Evolutionary conservation across 2,888 invertebrate genomes (phyloP).

Genomic region (Macaria notata): DNA sequence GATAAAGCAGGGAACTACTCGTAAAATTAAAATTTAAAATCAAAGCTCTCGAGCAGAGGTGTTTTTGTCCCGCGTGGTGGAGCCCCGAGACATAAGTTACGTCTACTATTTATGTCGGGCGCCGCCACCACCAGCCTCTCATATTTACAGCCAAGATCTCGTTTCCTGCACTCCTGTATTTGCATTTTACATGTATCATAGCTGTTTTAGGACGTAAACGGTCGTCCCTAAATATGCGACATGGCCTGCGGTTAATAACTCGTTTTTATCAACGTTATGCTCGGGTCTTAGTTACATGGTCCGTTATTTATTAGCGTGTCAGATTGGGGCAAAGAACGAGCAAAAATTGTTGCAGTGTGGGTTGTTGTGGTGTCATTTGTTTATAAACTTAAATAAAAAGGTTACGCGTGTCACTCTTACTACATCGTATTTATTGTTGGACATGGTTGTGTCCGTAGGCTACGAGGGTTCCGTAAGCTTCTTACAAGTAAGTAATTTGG

Average conservation of each 20-base stretch:
- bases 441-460: too few species aligned
- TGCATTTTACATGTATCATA: slow-evolving; percentile 58
- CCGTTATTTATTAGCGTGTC: too few species aligned
- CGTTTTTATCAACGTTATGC: slow-evolving; percentile 27
- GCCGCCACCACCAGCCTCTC: slow-evolving; percentile 35
- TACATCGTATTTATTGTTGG: too few species aligned
- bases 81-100: slow-evolving; percentile 29
- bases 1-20: not conserved
- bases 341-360: too few species aligned
- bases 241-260: slow-evolving; percentile 66
- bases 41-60: slow-evolving; percentile 24
- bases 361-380: too few species aligned
- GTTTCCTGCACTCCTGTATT: slow-evolving; percentile 58
- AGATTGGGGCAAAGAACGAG: too few species aligned
- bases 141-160: slow-evolving; percentile 42
- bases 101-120: slow-evolving; percentile 34
- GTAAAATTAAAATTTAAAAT: slow-evolving; percentile 21
- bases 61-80: slow-evolving; percentile 29
- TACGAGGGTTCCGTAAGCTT: too few species aligned
- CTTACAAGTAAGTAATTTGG: too few species aligned
- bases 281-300: not conserved
- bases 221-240: slow-evolving; percentile 38
- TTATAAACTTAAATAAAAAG: too few species aligned
- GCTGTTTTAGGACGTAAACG: slow-evolving; percentile 39
- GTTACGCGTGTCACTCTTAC: too few species aligned